Evolutionary conservation across 2,797 vertebrate species (phyloP), one percentile per base, ranked within the genome.

Genomic region (Lepilemur septentrionalis): DNA sequence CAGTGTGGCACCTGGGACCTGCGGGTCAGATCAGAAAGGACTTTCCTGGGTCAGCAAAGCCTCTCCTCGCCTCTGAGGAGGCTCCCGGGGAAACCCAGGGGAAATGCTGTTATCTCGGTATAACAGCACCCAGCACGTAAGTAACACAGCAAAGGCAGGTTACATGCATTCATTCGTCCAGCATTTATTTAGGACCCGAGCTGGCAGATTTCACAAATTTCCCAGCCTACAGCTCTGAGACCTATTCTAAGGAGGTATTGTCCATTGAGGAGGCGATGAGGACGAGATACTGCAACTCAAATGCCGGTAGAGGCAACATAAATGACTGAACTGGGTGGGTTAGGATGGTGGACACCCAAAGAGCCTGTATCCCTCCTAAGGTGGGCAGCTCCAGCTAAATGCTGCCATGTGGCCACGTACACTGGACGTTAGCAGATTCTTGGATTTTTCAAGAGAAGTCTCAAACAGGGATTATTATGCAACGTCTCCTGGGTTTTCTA

Each of bases 1-100:
- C 99, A 0, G 99, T 98, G 97, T 99, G 99, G 97, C 99, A 99
- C 93, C 99, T 99, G 96, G 98, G 98, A 2, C 98, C 99, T 97
- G 96, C 63, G 15, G 83, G 57, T 25, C 67, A 94, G 46, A 22
- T 25, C 76, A 87, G 84, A 67, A 59, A 59, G 35, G 82, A 10
- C n/a, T 78, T 75, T 81, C 41, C 46, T 38, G 35, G 72, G 20
- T 89, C 61, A n/a, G 43, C 83, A 59, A 48, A 63, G 48, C 50
- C 57, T 91, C n/a, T 4, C 15, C 13, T 89, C 38, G 7, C 10
- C 11, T 61, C 43, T 4, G 0, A 14, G 8, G 18, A 84, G 67
- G 76, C 20, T 38, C 18, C 61, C 17, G 5, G 22, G 22, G 61
- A 96, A 85, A n/a, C 30, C n/a, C 46, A 15, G 10, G 48, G 57